These are phyloP conservation scores for Dorcus parallelipipedus DNA, from an alignment of 2,888 invertebrate genomes.

Conservation along the genomic window DNA sequence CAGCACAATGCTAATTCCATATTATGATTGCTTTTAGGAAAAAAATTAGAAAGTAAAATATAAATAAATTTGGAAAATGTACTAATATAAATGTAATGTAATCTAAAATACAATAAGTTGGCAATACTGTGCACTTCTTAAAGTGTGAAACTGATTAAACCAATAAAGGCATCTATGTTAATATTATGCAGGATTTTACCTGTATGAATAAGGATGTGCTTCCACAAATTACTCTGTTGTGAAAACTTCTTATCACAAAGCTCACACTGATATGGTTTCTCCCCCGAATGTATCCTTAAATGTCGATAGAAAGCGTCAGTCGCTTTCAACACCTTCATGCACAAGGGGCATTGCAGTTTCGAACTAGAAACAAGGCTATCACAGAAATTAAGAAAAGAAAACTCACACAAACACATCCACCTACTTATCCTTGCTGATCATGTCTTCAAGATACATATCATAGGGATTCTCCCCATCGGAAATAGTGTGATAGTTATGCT, in stretches of 20 bases:
- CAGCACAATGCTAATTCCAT: too few species aligned
- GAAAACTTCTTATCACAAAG: conserved; percentile 27
- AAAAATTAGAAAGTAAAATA: too few species aligned
- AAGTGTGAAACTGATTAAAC: neutral
- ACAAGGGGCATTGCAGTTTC: conserved; percentile 16
- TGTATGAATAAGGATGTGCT: conserved; percentile 27
- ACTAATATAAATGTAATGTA: too few species aligned
- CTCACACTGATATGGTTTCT: conserved; percentile 27
- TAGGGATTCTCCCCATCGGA: neutral
- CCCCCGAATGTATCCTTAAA: conserved; percentile 24
- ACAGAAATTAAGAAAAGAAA: neutral
- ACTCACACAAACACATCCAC: neutral
- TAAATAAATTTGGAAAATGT: neutral
- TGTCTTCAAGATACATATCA: neutral
- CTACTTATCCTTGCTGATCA: too few species aligned
- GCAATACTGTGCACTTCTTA: too few species aligned
- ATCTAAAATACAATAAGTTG: too few species aligned
- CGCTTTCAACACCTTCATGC: conserved; percentile 22
- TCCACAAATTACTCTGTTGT: conserved; percentile 29
- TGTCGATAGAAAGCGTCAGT: conserved; percentile 23
- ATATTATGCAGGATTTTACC: conserved; percentile 3
- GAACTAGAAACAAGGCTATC: conserved; percentile 5
- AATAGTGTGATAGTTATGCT: conserved; percentile 17
- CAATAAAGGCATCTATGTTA: neutral
- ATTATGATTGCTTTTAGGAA: too few species aligned